Evolutionary conservation across 1,140 invertebrate genomes (phyloP), one percentile per base, ranked within the genome.

Genomic region (Apis laboriosa): DNA sequence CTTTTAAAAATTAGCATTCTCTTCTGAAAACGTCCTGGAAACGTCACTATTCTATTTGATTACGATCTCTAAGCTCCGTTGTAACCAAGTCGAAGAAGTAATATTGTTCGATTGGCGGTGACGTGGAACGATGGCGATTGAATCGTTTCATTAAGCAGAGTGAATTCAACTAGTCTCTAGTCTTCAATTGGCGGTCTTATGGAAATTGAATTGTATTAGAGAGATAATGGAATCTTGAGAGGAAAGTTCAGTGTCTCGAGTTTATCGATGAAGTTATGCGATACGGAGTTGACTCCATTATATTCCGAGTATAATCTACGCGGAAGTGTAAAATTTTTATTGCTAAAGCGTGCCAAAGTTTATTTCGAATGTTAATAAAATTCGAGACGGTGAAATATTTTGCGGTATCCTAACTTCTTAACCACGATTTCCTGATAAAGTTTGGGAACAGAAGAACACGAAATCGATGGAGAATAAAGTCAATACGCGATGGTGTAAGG

Each of bases 121-220:
- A 73, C 71, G 55, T 58, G 71, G 28, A 73, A 58, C 71, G 71
- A 73, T 73, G 55, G 71, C n/a, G 71, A 73, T 58, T 55, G 53
- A 28, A 0, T 28, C 55, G 71, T 73, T 73, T 73, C 71, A 73
- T 73, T 73, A 73, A 58, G 21, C 56, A 58, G 71, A 73, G 71
- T 73, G 71, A 73, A 73, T 28, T 58, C 58, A 43, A 19, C 21
- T 12, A 12, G 49, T 11, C 19, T 19, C 55, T 24, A 58, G 71
- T 2, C 70, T 34, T 56, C 53, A 1, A n/a, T 72, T 21, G 1
- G 5, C 34, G 17, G 21, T n/a, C 71, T 73, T 43, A n/a, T 19
- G 43, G 49, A 24, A 70, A 19, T 49, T 21, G 13, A 58, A 73
- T 73, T 73, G 19, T 28, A 7, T 12, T 17, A 34, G 19, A 58